phyloP scores from a whole-genome alignment of 2,113 vertebrate species.

The Pelecanus crispus region DNA sequence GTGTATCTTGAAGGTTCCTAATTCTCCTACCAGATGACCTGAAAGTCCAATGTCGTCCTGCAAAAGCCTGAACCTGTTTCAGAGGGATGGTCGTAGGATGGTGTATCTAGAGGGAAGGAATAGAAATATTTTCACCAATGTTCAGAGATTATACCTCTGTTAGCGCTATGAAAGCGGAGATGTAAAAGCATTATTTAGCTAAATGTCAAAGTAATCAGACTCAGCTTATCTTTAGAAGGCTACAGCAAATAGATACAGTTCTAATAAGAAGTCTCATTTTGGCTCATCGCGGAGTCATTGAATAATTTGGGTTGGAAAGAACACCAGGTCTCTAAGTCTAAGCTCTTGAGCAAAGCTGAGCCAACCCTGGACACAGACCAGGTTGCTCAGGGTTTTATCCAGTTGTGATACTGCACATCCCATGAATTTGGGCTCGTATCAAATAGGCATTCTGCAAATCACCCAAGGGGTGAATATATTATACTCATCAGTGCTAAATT shows the following conservation, averaged over 20 bases:
- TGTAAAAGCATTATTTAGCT: not conserved
- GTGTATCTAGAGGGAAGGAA: not conserved
- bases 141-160: not conserved
- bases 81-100: accelerated
- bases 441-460: not conserved
- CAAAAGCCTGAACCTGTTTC: not conserved
- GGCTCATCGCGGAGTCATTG: not conserved
- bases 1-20: not conserved
- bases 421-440: not conserved
- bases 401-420: not conserved
- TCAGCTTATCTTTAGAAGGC: not conserved
- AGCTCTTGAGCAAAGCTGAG: not conserved
- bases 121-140: not conserved
- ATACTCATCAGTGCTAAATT: not conserved
- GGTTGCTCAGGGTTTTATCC: not conserved
- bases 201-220: not conserved
- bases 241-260: not conserved
- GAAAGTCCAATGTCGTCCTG: not conserved
- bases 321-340: not conserved
- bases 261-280: not conserved
- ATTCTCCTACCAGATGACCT: not conserved
- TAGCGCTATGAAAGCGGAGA: not conserved
- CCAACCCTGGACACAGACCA: not conserved
- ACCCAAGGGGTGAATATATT: not conserved
- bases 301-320: not conserved